Conservation (phyloP, 2,797 vertebrate genomes). For the Neoniphon sammara region DNA sequence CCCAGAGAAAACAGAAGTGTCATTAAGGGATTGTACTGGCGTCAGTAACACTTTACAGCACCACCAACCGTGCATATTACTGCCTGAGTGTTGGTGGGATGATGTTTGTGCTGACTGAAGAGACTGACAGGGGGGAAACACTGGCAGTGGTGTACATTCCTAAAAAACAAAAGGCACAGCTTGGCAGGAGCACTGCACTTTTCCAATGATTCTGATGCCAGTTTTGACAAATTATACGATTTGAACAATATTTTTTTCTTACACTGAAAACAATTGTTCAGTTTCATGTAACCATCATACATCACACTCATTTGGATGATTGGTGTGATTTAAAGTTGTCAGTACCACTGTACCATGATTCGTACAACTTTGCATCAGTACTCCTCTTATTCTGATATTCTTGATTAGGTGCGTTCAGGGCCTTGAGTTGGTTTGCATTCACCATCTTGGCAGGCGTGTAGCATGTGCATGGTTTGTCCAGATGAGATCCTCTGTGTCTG, state of each 20-base stretch:
- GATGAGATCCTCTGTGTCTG: slow-evolving; percentile 8
- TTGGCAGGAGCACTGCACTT: slow-evolving; percentile 80
- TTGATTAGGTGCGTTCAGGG: slow-evolving; percentile 58
- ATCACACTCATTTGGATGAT: slow-evolving; percentile 51
- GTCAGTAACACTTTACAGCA: slow-evolving; percentile 61
- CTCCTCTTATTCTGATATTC: slow-evolving; percentile 33
- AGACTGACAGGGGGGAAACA: slow-evolving; percentile 46
- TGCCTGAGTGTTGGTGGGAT: slow-evolving; percentile 17
- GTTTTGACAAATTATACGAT: slow-evolving; percentile 61
- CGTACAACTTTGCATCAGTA: slow-evolving; percentile 37
- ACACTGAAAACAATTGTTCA: slow-evolving; percentile 36
- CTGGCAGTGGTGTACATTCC: slow-evolving; percentile 69
- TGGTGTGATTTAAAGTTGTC: slow-evolving; percentile 53
- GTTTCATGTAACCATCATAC: slow-evolving; percentile 42
- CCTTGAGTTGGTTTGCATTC: slow-evolving; percentile 41
- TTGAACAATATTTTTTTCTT: slow-evolving; percentile 37
- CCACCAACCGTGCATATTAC: slow-evolving; percentile 25
- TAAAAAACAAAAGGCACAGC: slow-evolving; percentile 85
- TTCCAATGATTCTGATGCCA: slow-evolving; percentile 76
- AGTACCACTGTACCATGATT: slow-evolving; percentile 45
- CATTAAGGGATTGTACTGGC: slow-evolving; percentile 58
- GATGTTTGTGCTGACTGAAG: slow-evolving; percentile 50
- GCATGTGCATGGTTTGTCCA: slow-evolving; percentile 36
- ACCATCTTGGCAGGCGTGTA: slow-evolving; percentile 19
- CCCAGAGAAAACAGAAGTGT: slow-evolving; percentile 43